These are phyloP conservation scores for Apomyelois bistriatella DNA, from an alignment of 2,888 invertebrate genomes.

Conservation along the genomic window DNA sequence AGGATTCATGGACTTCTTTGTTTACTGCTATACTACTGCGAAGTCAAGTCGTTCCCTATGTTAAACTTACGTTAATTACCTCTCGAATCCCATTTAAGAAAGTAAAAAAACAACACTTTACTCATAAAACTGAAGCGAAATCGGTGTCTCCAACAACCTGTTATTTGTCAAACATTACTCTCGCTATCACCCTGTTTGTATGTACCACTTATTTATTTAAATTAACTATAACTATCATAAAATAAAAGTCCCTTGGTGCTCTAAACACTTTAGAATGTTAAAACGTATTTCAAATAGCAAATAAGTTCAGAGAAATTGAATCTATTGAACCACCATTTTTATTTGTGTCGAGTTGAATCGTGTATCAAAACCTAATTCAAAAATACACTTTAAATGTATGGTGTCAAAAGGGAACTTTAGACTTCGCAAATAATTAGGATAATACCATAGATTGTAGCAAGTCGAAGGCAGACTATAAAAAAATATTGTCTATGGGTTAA, in stretches of 20 bases:
- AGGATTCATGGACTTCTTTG: slow-evolving; percentile 26
- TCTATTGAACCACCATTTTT: slow-evolving; percentile 76
- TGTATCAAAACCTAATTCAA: slow-evolving; percentile 37
- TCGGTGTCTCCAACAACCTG: slow-evolving; percentile 78
- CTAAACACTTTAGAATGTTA: slow-evolving; percentile 32
- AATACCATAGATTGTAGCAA: slow-evolving; percentile 39
- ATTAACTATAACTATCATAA: slow-evolving; percentile 34
- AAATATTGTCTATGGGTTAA: neutral
- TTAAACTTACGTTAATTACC: slow-evolving; percentile 25
- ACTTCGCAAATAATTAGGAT: slow-evolving; percentile 35
- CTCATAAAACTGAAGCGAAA: slow-evolving; percentile 63
- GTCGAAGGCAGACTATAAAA: neutral
- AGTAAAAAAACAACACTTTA: slow-evolving; percentile 56
- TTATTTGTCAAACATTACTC: slow-evolving; percentile 74
- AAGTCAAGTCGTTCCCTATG: slow-evolving; percentile 17
- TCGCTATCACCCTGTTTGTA: slow-evolving; percentile 57
- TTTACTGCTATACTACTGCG: slow-evolving; percentile 18
- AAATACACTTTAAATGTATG: slow-evolving; percentile 23
- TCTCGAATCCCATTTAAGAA: slow-evolving; percentile 32
- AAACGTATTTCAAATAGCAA: slow-evolving; percentile 36
- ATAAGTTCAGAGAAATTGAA: slow-evolving; percentile 52
- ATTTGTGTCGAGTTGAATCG: slow-evolving; percentile 71
- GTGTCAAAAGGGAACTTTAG: slow-evolving; percentile 10
- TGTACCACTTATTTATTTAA: slow-evolving; percentile 46
- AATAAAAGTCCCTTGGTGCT: slow-evolving; percentile 41